phyloP scores from a whole-genome alignment of 2,888 invertebrate genomes.

The Euphydryas editha region DNA sequence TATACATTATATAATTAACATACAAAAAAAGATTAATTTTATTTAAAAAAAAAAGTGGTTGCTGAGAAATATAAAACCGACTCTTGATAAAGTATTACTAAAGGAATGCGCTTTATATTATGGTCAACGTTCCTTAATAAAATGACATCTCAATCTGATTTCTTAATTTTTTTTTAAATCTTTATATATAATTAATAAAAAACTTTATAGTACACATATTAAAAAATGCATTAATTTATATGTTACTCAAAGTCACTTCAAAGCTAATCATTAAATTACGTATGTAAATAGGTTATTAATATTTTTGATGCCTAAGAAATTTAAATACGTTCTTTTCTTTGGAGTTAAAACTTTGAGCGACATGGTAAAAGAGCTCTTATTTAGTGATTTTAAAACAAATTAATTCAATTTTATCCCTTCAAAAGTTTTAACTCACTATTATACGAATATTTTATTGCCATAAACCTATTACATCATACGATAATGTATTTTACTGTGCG shows the following conservation, averaged over 20 bases:
- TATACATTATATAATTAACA: neutral
- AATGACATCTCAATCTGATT: neutral
- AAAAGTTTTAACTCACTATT: slow-evolving; percentile 4
- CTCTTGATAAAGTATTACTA: neutral
- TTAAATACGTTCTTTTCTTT: slow-evolving; percentile 9
- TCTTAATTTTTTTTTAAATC: no score
- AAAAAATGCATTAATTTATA: no score
- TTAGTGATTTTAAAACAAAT: slow-evolving; percentile 13
- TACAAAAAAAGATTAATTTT: neutral
- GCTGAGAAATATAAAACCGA: neutral
- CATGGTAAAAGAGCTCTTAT: slow-evolving; percentile 13
- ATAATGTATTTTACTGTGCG: neutral
- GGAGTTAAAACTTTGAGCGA: slow-evolving; percentile 3
- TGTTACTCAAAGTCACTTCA: no score
- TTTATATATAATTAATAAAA: neutral
- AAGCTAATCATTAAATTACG: neutral
- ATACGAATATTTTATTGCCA: slow-evolving; percentile 8
- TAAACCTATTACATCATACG: neutral
- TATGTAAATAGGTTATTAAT: neutral
- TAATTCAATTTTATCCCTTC: slow-evolving; percentile 9
- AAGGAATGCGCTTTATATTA: neutral
- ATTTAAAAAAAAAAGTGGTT: neutral
- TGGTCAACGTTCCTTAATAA: neutral
- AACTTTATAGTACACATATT: no score
- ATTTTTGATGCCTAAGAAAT: slow-evolving; percentile 6